Evolutionary conservation across 2,113 vertebrate genomes (phyloP).

Genomic region (Mesocricetus auratus): DNA sequence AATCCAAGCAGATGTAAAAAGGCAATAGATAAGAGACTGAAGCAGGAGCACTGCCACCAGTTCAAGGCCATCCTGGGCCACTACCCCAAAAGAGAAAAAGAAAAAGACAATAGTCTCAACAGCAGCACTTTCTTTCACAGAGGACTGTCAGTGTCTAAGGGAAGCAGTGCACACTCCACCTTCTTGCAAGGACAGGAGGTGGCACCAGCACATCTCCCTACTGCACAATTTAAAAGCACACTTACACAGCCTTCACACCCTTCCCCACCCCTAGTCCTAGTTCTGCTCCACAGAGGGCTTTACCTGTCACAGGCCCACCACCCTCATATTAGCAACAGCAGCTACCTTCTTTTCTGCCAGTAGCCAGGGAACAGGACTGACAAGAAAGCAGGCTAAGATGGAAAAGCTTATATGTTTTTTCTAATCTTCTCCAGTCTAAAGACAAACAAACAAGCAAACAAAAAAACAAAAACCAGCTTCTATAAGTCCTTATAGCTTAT

Average conservation of each 20-base stretch:
- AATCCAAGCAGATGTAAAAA: constrained; percentile 74
- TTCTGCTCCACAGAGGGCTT: not conserved
- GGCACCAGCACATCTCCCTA: not conserved
- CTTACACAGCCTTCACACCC: not conserved
- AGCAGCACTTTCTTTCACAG: constrained; percentile 26
- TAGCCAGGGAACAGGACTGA: constrained; percentile 56
- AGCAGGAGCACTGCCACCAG: not conserved
- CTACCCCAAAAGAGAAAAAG: not conserved
- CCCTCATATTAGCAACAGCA: constrained; percentile 39
- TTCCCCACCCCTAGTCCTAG: not conserved
- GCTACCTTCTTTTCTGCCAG: constrained; percentile 19
- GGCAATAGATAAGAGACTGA: constrained; percentile 53
- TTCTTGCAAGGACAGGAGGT: constrained; percentile 32
- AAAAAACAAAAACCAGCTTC: not conserved
- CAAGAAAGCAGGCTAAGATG: constrained; percentile 48
- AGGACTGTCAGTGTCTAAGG: constrained; percentile 43
- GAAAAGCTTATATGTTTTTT: constrained; percentile 45
- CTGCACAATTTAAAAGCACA: constrained; percentile 44
- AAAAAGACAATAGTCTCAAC: not conserved
- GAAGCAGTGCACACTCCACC: not conserved
- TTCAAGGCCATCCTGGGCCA: not conserved
- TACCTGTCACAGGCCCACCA: not conserved
- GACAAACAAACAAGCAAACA: constrained; percentile 32
- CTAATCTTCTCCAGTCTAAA: constrained; percentile 50
- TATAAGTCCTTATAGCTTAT: constrained; percentile 43